phyloP scores from a whole-genome alignment of 2,113 vertebrate genomes.

The Atrichornis clamosus region DNA sequence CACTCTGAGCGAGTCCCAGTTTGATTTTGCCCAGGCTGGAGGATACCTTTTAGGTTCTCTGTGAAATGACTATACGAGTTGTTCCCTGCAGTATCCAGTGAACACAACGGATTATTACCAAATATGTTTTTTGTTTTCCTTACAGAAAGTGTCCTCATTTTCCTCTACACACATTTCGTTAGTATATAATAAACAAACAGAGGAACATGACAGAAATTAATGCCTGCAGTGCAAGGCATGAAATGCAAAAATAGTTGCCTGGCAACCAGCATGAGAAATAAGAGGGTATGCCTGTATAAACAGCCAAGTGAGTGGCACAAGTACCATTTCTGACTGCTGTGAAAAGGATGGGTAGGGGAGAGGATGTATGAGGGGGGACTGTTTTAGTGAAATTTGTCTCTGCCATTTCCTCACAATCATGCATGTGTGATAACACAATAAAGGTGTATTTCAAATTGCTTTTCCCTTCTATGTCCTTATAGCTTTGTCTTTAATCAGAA shows the following conservation, averaged over 20 bases:
- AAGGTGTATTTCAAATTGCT: not conserved
- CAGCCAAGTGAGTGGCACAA: not conserved
- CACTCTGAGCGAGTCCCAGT: not conserved
- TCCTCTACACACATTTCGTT: not conserved
- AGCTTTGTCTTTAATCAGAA: not conserved
- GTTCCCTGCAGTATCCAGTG: not conserved
- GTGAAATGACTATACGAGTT: not conserved
- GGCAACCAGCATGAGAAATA: slow-evolving; percentile 49
- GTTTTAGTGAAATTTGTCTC: not conserved
- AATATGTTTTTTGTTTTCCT: not conserved
- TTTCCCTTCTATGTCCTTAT: not conserved
- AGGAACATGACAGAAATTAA: slow-evolving; percentile 49
- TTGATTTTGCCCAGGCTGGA: not conserved
- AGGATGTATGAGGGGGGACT: not conserved
- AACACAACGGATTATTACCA: not conserved
- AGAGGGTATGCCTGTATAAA: not conserved
- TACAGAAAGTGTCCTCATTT: not conserved
- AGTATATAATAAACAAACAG: slow-evolving; percentile 39
- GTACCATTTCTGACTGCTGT: not conserved
- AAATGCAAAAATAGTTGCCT: slow-evolving; percentile 62
- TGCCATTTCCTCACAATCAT: not conserved
- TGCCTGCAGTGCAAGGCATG: not conserved
- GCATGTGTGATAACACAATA: not conserved
- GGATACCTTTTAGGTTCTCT: not conserved
- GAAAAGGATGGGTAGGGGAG: not conserved